Conservation (phyloP, 2,113 vertebrate genomes). For the Pseudopipra pipra region DNA sequence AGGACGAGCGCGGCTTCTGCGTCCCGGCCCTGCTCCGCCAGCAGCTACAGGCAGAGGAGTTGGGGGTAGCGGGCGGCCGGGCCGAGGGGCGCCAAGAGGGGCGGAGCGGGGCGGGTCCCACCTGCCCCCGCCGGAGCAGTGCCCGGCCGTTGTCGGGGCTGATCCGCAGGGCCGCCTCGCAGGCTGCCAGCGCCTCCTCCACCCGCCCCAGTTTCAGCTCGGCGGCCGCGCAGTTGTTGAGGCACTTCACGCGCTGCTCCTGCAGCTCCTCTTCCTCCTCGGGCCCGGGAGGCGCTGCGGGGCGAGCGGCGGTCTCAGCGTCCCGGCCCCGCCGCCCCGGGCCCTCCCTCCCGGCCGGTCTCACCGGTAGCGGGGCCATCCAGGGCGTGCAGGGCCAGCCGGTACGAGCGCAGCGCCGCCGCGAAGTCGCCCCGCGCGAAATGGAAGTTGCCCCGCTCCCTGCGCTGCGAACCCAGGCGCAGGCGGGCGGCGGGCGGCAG, state of each 20-base stretch:
- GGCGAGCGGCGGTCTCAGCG: neutral
- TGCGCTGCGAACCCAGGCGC: conserved; percentile 78
- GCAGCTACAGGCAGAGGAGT: conserved; percentile 69
- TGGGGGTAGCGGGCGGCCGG: neutral
- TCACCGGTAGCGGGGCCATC: conserved; percentile 73
- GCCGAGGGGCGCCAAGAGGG: neutral
- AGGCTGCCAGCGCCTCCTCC: conserved; percentile 76
- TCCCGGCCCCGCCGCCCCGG: too few species aligned
- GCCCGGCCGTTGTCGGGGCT: conserved; percentile 81
- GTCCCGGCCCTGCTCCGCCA: conserved; percentile 81
- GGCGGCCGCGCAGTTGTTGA: conserved; percentile 83
- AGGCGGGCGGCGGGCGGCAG: conserved; percentile 76
- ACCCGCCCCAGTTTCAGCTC: conserved; percentile 79
- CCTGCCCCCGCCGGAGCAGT: conserved; percentile 81
- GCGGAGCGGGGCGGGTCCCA: neutral
- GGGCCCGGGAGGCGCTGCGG: neutral
- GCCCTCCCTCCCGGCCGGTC: too few species aligned
- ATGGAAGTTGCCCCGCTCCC: conserved; percentile 84
- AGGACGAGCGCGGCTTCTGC: conserved; percentile 78
- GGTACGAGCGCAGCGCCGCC: conserved; percentile 78
- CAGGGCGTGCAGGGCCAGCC: conserved; percentile 79
- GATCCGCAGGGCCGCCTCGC: conserved; percentile 74
- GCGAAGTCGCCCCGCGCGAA: conserved; percentile 80
- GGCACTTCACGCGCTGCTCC: conserved; percentile 83
- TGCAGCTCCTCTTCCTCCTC: conserved; percentile 78